Evolutionary conservation across 37 sponge, comb jelly and placozoan species (phyloP).

Genomic region (Ianthella basta): DNA sequence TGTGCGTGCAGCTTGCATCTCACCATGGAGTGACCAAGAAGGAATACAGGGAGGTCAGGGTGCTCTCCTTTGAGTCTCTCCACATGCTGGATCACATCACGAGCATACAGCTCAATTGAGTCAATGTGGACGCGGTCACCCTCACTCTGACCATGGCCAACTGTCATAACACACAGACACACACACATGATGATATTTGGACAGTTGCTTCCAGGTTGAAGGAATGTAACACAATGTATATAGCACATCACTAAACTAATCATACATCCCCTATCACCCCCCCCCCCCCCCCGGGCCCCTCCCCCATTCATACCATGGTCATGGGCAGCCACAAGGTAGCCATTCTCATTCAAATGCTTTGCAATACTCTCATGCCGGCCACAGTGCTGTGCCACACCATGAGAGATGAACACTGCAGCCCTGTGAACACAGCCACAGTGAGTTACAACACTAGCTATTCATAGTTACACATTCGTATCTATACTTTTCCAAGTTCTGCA

Average conservation of each 20-base stretch:
- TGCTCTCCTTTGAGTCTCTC: slow-evolving; percentile 37
- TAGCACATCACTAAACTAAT: no score
- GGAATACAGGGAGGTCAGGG: slow-evolving; percentile 55
- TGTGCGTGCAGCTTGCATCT: no score
- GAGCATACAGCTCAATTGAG: slow-evolving; percentile 38
- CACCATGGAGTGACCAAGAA: slow-evolving; percentile 84
- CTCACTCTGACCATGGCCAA: slow-evolving; percentile 81
- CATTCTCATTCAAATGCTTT: slow-evolving; percentile 33
- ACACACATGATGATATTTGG: no score
- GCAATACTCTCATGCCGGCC: slow-evolving; percentile 64
- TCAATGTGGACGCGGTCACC: slow-evolving; percentile 60
- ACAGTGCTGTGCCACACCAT: slow-evolving; percentile 69
- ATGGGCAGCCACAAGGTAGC: slow-evolving; percentile 50
- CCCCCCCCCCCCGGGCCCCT: no score
- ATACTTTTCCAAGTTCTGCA: no score
- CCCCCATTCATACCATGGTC: slow-evolving; percentile 80
- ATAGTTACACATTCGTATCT: no score
- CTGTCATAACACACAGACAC: no score
- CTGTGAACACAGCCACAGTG: no score
- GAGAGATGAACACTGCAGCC: slow-evolving; percentile 51
- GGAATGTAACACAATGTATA: no score
- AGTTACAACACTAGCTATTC: no score
- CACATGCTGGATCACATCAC: slow-evolving; percentile 52
- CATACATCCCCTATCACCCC: no score
- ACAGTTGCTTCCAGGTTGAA: no score